Base-by-base conservation (phyloP, 2,888 invertebrate genomes). In the Philhelius pedissequus region DNA sequence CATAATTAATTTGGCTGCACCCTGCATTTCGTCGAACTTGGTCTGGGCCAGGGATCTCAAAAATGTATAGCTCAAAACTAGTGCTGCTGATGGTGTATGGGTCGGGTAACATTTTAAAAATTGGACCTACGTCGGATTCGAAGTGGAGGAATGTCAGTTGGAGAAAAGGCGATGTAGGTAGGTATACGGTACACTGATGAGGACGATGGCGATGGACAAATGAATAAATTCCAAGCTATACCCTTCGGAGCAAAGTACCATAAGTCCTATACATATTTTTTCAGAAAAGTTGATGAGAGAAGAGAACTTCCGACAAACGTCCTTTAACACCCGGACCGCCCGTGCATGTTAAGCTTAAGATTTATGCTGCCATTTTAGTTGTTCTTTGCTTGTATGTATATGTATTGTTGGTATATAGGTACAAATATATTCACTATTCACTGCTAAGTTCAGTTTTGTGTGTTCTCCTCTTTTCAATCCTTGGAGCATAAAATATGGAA, bases 321-420 rank as follows among this genome's bases (percentile, higher is more conserved):
- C 56, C 45, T 58, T 25, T 60, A 35, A 38, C 48, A 45, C 60
- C 60, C 48, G 4, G 8, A 30, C 52, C 48, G 30, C 30, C 45
- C 20, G 54, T 62, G 66, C 68, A 76, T 80, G 76, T 73, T 80
- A 73, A 80, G 86, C 68, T 77, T 62, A 86, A 86, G 86, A 86
- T 86, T 86, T 86, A 86, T 86, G 80, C 80, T 76, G 32, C 48
- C 62, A 79, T 75, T 84, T 79, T 80, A 32, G 79, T 83, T 84
- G 79, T 78, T 83, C 78, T 71, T 76, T 58, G 38, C 25, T 76
- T 81, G 60, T 25, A 7, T 35, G 11, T 11, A 7, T 7, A n/a
- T 13, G 5, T 45, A 45, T 5, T 3, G n/a, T n/a, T n/a, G n/a
- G n/a, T 43, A 11, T 45, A 45, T 15, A 1, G 4, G 11, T 43